Base-by-base conservation (phyloP, 2,113 vertebrate species). In the Neogale vison region DNA sequence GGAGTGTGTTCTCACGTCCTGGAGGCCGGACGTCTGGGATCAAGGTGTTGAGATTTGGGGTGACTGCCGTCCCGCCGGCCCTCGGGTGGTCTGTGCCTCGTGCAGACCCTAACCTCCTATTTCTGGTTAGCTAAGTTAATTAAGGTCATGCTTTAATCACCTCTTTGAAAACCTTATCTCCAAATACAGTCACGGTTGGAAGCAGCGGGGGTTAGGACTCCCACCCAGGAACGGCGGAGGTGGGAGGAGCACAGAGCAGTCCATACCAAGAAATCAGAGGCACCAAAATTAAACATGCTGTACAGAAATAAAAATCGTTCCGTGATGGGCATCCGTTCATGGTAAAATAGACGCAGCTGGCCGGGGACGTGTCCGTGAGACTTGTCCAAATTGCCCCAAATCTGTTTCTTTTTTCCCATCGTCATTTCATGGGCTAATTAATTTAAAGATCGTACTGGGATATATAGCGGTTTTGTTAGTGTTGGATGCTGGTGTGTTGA, bases 21-120 rank as follows among this genome's bases (percentile, higher is more conserved):
- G 42, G 81, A 24, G 26, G 57, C 31, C 55, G 3, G 24, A n/a
- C 45, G 24, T 82, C 52, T 63, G 65, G 74, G 5, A 34, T 47
- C 20, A 15, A 29, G 26, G 59, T 9, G 74, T 26, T 17, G 42
- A 18, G 42, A 31, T 47, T 18, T 31, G 42, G 4, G 26, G 31
- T 0, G 42, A 76, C 57, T 6, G 0, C 34, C 55, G 23, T 79
- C 71, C 39, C 4, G 6, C 50, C 2, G 0, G 21, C 7, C 24
- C 52, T 65, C 36, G 72, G 61, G 2, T 8, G 21, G 42, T 23
- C n/a, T 31, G 9, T 15, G 23, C 7, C 10, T 15, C 4, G 1
- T 3, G 3, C 0, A 2, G 18, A 13, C 52, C 59, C 69, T 29
- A 1, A 26, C n/a, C 3, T 24, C 18, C 42, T 29, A 15, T 36